These are phyloP conservation scores for Nibea coibor DNA, from an alignment of 2,113 vertebrate species.

Conservation along the genomic window DNA sequence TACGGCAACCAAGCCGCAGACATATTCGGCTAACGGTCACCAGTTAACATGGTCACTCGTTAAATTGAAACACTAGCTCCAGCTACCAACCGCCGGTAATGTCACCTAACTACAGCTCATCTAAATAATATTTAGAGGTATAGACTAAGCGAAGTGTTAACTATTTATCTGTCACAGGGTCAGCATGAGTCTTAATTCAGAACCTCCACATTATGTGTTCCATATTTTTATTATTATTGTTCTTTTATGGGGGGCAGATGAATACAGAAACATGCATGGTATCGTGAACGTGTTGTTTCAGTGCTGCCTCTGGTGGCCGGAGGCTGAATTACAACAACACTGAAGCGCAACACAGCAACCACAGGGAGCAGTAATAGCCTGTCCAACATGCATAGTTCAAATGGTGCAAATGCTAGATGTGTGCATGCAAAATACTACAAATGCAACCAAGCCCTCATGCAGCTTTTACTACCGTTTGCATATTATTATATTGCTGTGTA, in stretches of 20 bases:
- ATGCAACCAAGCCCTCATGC: background rate
- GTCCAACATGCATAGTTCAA: background rate
- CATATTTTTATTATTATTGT: too few species aligned
- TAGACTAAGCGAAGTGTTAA: background rate
- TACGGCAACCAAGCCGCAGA: too few species aligned
- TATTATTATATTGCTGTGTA: background rate
- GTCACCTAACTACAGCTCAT: background rate
- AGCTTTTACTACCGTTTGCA: background rate
- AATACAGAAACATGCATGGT: background rate
- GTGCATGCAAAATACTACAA: background rate
- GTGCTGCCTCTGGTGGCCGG: conserved; percentile 8
- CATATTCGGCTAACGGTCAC: too few species aligned
- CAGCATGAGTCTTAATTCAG: background rate
- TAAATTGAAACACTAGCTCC: too few species aligned
- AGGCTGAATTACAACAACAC: conserved; percentile 14
- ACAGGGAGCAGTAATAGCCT: background rate
- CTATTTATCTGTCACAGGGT: background rate
- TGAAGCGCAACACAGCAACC: too few species aligned
- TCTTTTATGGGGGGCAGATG: background rate
- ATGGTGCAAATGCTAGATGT: background rate
- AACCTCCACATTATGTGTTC: background rate
- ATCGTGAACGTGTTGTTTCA: background rate
- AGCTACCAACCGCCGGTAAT: background rate
- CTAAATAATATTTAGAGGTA: background rate
- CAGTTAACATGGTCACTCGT: too few species aligned